Evolutionary conservation across 2,888 invertebrate species (phyloP).

Genomic region (Galerucella pusilla): DNA sequence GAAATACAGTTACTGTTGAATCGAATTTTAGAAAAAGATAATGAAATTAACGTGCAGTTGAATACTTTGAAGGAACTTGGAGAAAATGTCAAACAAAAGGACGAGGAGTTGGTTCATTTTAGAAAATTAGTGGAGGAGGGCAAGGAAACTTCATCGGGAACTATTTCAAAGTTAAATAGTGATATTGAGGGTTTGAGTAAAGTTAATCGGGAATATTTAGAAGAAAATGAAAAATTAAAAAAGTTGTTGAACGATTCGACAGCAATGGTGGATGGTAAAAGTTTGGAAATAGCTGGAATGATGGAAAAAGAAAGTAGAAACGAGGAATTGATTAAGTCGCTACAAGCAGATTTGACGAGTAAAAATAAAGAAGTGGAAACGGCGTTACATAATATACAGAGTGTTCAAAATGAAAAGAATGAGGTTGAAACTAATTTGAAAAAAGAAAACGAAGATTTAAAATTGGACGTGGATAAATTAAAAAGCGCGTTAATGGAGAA

Average conservation of each 20-base stretch:
- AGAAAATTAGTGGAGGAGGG: conserved; percentile 24
- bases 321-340: conserved; percentile 53
- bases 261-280: conserved; percentile 23
- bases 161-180: conserved; percentile 33
- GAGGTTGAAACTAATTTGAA: conserved; percentile 54
- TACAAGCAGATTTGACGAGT: conserved; percentile 58
- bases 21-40: conserved; percentile 20
- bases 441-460: conserved; percentile 60
- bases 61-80: conserved; percentile 4
- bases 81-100: conserved; percentile 10
- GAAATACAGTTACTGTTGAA: conserved; percentile 19
- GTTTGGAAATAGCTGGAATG: conserved; percentile 33
- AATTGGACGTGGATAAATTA: conserved; percentile 57
- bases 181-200: conserved; percentile 30
- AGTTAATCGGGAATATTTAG: conserved; percentile 30
- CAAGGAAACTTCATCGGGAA: conserved; percentile 31
- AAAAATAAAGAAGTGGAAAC: conserved; percentile 56
- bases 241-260: conserved; percentile 38
- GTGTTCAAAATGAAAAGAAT: conserved; percentile 57
- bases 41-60: conserved; percentile 10
- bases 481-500: conserved; percentile 49
- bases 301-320: conserved; percentile 52
- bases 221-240: conserved; percentile 33
- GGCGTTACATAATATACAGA: conserved; percentile 56
- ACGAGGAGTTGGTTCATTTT: conserved; percentile 33